phyloP scores from a whole-genome alignment of 2,797 vertebrate genomes.

The Poeciliopsis infans region DNA sequence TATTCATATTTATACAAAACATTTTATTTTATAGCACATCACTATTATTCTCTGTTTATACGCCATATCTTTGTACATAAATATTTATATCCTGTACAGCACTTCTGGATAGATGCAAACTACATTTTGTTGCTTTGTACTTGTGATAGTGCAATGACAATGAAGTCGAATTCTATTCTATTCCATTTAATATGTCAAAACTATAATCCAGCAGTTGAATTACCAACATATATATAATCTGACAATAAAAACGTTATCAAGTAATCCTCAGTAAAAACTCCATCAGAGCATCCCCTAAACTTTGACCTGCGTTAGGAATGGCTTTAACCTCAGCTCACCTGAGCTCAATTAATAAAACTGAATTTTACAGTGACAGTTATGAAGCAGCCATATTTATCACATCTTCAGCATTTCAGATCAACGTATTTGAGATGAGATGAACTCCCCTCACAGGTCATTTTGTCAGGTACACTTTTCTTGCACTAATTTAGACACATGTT shows the following conservation, averaged over 20 bases:
- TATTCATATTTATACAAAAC: too few relatives aligned
- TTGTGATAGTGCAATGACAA: too few relatives aligned
- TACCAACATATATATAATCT: neutral
- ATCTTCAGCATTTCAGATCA: neutral
- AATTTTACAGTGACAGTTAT: neutral
- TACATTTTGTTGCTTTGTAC: too few relatives aligned
- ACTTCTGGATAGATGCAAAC: too few relatives aligned
- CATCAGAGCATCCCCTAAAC: neutral
- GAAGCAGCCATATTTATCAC: neutral
- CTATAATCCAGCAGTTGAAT: neutral
- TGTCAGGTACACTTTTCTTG: neutral
- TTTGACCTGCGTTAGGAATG: neutral
- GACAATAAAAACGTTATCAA: neutral
- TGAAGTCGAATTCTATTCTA: too few relatives aligned
- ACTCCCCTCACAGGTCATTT: neutral
- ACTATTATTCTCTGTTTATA: too few relatives aligned
- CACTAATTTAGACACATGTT: neutral
- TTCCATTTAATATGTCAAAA: neutral
- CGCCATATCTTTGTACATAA: too few relatives aligned
- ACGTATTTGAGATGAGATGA: neutral
- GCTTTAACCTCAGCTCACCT: neutral
- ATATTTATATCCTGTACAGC: too few relatives aligned
- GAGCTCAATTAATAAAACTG: neutral
- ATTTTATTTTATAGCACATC: too few relatives aligned
- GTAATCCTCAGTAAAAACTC: neutral